A percentile compares a stretch with the other conserved stretches of the same genome.
phyloP scores from a whole-genome alignment of 2,113 vertebrate species.

The Aspiorhynchus laticeps region DNA sequence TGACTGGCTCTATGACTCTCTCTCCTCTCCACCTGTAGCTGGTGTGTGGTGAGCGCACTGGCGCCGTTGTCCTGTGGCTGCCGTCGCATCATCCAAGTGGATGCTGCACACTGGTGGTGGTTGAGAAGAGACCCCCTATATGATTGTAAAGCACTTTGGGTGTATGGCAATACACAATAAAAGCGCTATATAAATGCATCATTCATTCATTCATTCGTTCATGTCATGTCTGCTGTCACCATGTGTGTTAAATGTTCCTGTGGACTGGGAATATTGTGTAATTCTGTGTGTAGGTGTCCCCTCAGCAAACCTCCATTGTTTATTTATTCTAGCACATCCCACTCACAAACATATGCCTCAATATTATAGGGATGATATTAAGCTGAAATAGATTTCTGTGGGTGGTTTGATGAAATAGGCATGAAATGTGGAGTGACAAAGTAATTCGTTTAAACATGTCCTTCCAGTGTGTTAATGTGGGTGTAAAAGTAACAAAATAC shows the following conservation, averaged over 20 bases:
- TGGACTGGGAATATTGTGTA: conserved; percentile 14
- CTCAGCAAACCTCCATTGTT: conserved; percentile 21
- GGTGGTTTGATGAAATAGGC: conserved; percentile 24
- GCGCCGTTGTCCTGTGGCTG: too few relatives aligned
- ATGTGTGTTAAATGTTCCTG: conserved; percentile 36
- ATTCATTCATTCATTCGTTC: too few relatives aligned
- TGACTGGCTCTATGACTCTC: too few relatives aligned
- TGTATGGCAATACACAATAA: too few relatives aligned
- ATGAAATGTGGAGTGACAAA: background rate
- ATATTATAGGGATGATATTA: background rate
- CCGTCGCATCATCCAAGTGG: too few relatives aligned
- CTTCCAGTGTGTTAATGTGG: background rate
- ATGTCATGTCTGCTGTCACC: conserved; percentile 33
- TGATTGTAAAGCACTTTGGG: too few relatives aligned
- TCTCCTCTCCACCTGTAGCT: too few relatives aligned
- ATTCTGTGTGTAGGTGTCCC: conserved; percentile 11
- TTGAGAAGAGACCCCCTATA: too few relatives aligned
- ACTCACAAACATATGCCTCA: background rate
- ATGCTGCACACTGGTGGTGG: too few relatives aligned
- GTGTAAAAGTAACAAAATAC: background rate
- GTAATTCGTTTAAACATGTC: background rate
- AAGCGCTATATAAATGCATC: too few relatives aligned
- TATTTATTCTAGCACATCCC: conserved; percentile 25
- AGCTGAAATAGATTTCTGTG: background rate
- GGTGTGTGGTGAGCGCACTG: too few relatives aligned